These are phyloP conservation scores for Wasmannia auropunctata DNA, from an alignment of 1,140 invertebrate genomes.

Conservation along the genomic window DNA sequence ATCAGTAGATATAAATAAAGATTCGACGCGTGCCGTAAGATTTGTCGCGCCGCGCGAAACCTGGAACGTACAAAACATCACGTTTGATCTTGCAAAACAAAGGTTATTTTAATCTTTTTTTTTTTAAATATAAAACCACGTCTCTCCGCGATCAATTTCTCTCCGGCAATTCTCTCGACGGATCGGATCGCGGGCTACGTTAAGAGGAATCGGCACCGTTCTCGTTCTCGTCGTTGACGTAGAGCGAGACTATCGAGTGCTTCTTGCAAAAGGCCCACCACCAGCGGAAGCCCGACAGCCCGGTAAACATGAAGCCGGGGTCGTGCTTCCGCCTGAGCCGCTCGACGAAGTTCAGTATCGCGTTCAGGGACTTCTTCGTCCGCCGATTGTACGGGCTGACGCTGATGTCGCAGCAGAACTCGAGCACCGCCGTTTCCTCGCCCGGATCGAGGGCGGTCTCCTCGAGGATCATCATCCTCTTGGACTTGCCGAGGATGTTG, in stretches of 20 bases:
- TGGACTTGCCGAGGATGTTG: slow-evolving; percentile 92
- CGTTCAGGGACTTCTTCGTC: slow-evolving; percentile 89
- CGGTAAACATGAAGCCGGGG: slow-evolving; percentile 88
- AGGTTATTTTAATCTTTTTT: too few relatives aligned
- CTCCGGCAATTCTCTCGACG: not conserved
- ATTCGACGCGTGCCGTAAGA: too few relatives aligned
- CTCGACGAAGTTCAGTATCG: slow-evolving; percentile 89
- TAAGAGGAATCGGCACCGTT: slow-evolving; percentile 64
- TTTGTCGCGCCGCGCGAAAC: not conserved
- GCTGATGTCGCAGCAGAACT: slow-evolving; percentile 91
- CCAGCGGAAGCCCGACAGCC: slow-evolving; percentile 90
- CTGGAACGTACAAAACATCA: not conserved
- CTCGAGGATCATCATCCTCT: slow-evolving; percentile 91
- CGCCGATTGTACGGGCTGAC: slow-evolving; percentile 90
- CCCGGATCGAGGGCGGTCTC: slow-evolving; percentile 87
- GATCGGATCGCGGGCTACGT: not conserved
- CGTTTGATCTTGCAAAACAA: not conserved
- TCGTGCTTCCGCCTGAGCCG: slow-evolving; percentile 87
- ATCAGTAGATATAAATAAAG: not conserved
- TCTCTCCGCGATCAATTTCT: not conserved
- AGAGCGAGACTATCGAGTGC: slow-evolving; percentile 90
- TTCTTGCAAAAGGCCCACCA: slow-evolving; percentile 94
- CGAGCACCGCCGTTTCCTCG: slow-evolving; percentile 89
- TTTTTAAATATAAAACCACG: too few relatives aligned
- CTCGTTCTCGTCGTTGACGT: slow-evolving; percentile 86